Conservation (phyloP, 2,797 vertebrate species). For the Enteromius fasciolatus region DNA sequence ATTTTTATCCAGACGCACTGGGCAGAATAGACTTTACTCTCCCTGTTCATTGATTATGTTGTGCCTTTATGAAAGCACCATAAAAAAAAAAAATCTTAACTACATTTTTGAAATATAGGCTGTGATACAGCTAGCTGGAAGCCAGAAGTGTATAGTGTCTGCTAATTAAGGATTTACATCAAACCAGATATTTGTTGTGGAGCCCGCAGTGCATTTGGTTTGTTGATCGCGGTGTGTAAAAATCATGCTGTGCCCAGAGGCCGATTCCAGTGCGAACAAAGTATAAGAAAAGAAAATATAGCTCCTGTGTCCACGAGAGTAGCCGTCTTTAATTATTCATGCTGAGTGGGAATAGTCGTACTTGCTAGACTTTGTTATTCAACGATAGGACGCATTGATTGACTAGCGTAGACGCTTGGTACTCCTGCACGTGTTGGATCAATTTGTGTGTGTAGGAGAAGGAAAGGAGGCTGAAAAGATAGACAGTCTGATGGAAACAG, state of each 20-base stretch:
- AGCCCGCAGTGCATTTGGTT: conserved; percentile 19
- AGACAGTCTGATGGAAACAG: conserved; percentile 20
- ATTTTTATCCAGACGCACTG: conserved; percentile 18
- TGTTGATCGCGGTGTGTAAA: conserved; percentile 20
- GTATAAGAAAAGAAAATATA: conserved; percentile 21
- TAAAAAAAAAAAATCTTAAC: conserved; percentile 10
- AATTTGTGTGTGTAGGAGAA: conserved; percentile 36
- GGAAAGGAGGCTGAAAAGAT: conserved; percentile 23
- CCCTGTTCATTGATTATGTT: conserved; percentile 27
- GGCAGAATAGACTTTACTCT: not conserved
- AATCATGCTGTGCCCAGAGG: conserved; percentile 12
- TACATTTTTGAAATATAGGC: conserved; percentile 17
- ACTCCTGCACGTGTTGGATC: conserved; percentile 41
- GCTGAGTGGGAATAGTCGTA: conserved; percentile 45
- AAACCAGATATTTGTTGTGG: conserved; percentile 20
- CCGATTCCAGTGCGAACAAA: conserved; percentile 8
- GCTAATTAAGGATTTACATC: conserved; percentile 37
- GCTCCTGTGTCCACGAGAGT: conserved; percentile 18
- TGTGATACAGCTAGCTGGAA: conserved; percentile 21
- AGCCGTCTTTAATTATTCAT: conserved; percentile 56
- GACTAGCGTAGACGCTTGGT: conserved; percentile 39
- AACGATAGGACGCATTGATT: conserved; percentile 56
- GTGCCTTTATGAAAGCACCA: conserved; percentile 18
- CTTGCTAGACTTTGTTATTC: conserved; percentile 53
- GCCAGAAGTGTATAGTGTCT: conserved; percentile 24